Evolutionary conservation across 1,140 invertebrate genomes (phyloP).

Genomic region (Rhopalosiphum maidis): DNA sequence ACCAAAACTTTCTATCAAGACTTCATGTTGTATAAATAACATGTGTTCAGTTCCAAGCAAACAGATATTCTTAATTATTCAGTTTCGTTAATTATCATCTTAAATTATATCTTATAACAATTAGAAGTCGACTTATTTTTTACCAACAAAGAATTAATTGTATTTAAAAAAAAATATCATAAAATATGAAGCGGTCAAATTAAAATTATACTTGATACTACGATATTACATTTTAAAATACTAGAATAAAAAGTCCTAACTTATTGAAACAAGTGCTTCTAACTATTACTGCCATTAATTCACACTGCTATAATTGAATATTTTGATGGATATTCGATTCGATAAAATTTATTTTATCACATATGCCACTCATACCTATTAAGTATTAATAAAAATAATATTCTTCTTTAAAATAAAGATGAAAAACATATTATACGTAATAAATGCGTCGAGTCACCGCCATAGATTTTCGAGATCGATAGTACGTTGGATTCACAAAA

Average conservation of each 20-base stretch:
- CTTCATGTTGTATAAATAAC: background rate
- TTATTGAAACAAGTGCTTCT: too few species aligned
- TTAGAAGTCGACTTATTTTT: background rate
- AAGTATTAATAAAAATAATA: background rate
- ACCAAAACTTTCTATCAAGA: background rate
- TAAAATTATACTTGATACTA: too few species aligned
- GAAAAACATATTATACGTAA: too few species aligned
- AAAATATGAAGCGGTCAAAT: background rate
- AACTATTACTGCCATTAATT: too few species aligned
- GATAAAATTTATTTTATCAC: background rate
- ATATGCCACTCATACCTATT: background rate
- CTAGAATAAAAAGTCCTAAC: too few species aligned
- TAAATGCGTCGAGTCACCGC: too few species aligned
- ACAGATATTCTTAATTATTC: background rate
- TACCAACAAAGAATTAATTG: background rate
- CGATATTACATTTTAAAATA: too few species aligned
- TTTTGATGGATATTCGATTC: too few species aligned
- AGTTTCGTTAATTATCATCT: background rate
- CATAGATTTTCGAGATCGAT: background rate
- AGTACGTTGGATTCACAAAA: too few species aligned
- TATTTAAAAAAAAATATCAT: background rate
- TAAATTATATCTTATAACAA: background rate
- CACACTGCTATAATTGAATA: too few species aligned
- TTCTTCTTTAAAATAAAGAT: background rate
- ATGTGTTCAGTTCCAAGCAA: background rate